Conservation (phyloP, 2,113 vertebrate genomes). For the Gila orcuttii region DNA sequence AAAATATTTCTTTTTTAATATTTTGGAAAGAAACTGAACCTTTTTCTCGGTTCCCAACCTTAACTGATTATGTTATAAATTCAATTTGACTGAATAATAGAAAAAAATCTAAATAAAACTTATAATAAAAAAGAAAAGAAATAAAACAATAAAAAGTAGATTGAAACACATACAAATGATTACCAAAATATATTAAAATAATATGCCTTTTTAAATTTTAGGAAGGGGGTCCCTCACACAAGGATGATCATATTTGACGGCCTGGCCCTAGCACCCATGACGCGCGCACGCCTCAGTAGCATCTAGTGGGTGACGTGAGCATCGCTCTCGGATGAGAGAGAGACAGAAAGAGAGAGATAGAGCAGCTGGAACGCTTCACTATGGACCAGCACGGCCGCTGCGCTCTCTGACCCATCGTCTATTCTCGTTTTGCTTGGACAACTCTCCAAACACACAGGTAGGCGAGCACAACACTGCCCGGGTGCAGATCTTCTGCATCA, state of each 20-base stretch:
- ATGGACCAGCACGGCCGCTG: conserved; percentile 52
- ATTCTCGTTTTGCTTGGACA: conserved; percentile 51
- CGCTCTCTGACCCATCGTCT: conserved; percentile 52
- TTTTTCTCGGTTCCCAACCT: too few relatives aligned
- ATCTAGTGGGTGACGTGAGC: conserved; percentile 26
- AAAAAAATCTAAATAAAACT: too few relatives aligned
- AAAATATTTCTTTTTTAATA: too few relatives aligned
- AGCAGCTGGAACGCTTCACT: conserved; percentile 49
- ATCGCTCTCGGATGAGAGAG: conserved; percentile 35
- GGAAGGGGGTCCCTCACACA: too few relatives aligned
- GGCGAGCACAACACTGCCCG: conserved; percentile 14
- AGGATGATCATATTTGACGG: background rate
- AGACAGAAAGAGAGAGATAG: background rate
- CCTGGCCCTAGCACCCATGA: background rate
- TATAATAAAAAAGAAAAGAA: too few relatives aligned
- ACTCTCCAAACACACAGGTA: conserved; percentile 60
- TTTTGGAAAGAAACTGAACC: too few relatives aligned
- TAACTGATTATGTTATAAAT: too few relatives aligned
- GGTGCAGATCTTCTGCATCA: background rate
- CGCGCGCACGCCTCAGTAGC: conserved; percentile 19
- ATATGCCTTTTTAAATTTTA: too few relatives aligned
- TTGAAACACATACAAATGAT: too few relatives aligned
- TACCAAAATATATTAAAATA: too few relatives aligned
- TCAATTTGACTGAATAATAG: too few relatives aligned
- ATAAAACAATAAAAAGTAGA: too few relatives aligned